Conservation (phyloP, 2,888 invertebrate genomes). For the Agrotis exclamationis region DNA sequence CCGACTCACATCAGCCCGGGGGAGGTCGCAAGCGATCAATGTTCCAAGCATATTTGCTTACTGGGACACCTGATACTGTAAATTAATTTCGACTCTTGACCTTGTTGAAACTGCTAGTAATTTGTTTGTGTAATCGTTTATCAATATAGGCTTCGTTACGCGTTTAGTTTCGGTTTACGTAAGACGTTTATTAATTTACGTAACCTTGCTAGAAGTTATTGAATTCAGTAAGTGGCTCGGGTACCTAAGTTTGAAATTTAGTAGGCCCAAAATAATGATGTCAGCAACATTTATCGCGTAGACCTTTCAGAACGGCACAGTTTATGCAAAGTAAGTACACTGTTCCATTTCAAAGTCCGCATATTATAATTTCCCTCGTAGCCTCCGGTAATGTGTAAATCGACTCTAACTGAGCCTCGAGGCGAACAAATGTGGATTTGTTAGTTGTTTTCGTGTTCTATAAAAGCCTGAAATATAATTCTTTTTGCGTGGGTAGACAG, state of each 20-base stretch:
- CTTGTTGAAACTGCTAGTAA: constrained; percentile 40
- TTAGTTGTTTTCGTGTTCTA: constrained; percentile 47
- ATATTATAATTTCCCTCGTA: constrained; percentile 50
- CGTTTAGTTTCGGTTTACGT: constrained; percentile 32
- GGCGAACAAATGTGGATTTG: constrained; percentile 36
- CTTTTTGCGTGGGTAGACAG: constrained; percentile 40
- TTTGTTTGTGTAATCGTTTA: constrained; percentile 40
- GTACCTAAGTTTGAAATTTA: background rate
- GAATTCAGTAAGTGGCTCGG: constrained; percentile 12
- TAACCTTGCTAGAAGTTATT: constrained; percentile 18
- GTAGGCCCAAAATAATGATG: constrained; percentile 29
- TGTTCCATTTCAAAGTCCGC: constrained; percentile 40
- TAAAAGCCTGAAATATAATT: constrained; percentile 51
- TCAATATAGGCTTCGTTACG: constrained; percentile 27
- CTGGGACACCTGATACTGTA: constrained; percentile 43
- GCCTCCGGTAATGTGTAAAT: constrained; percentile 55
- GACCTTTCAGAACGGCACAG: constrained; percentile 10
- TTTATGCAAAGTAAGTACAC: constrained; percentile 48
- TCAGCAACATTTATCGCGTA: constrained; percentile 18
- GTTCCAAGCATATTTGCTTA: constrained; percentile 52
- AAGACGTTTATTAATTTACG: constrained; percentile 25
- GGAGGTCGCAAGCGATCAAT: constrained; percentile 50
- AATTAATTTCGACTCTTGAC: constrained; percentile 49
- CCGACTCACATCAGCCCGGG: constrained; percentile 26
- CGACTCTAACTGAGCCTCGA: constrained; percentile 37